These are phyloP conservation scores for Oreotragus oreotragus DNA, from an alignment of 2,113 vertebrate genomes.

Conservation along the genomic window DNA sequence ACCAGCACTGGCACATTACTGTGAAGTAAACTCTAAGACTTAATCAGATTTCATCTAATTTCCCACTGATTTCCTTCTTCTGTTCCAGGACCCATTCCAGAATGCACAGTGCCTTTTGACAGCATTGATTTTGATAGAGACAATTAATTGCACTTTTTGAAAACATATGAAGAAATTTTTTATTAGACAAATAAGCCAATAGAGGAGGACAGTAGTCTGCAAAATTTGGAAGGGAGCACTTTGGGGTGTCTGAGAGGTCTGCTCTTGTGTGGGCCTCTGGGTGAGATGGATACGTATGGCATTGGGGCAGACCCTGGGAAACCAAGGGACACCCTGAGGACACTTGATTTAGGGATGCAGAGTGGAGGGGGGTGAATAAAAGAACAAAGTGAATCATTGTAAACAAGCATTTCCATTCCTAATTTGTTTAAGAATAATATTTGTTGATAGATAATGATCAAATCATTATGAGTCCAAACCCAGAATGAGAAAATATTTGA, in stretches of 20 bases:
- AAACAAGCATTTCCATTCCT: not conserved
- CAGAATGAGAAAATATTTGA: not conserved
- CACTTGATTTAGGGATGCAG: not conserved
- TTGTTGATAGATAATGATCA: not conserved
- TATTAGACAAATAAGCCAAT: not conserved
- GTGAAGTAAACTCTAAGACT: not conserved
- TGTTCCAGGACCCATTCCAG: not conserved
- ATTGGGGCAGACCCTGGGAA: not conserved
- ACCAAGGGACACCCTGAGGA: accelerated
- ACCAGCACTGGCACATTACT: not conserved
- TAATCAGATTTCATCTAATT: not conserved
- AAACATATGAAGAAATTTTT: not conserved
- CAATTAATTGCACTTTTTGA: not conserved
- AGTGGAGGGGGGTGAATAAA: not conserved
- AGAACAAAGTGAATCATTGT: not conserved
- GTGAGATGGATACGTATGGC: accelerated
- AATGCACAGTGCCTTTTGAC: not conserved
- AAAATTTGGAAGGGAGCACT: not conserved
- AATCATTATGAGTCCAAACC: not conserved
- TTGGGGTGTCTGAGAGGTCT: not conserved
- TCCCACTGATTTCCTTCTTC: not conserved
- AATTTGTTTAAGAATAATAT: not conserved
- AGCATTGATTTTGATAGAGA: not conserved
- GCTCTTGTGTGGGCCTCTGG: accelerated
- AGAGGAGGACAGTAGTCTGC: accelerated